Conservation (phyloP, 2,797 vertebrate species). For the Chromis chromis region DNA sequence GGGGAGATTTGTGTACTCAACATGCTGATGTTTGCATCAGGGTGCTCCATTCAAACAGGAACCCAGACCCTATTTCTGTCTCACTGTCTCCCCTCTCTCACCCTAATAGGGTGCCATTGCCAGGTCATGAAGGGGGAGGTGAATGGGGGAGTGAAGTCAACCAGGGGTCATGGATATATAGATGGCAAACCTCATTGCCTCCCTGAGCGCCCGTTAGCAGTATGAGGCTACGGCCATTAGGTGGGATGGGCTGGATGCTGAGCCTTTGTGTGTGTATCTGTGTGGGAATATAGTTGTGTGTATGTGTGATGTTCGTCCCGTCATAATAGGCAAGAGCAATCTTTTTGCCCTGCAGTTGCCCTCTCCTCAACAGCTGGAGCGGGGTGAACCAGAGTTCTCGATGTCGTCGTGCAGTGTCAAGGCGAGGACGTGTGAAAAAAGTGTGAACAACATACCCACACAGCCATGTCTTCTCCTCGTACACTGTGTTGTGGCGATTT, state of each 20-base stretch:
- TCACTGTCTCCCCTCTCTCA: constrained; percentile 54
- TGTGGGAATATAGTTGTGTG: constrained; percentile 37
- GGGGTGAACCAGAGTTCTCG: constrained; percentile 81
- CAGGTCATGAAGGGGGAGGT: constrained; percentile 81
- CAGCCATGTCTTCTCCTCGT: background rate
- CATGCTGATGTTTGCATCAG: constrained; percentile 72
- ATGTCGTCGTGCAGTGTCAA: constrained; percentile 71
- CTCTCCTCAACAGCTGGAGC: constrained; percentile 81
- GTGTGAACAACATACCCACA: constrained; percentile 17
- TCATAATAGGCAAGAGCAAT: constrained; percentile 78
- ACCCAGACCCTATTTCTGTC: constrained; percentile 72
- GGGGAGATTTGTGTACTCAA: constrained; percentile 80
- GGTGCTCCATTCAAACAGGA: constrained; percentile 78
- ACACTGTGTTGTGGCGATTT: constrained; percentile 25
- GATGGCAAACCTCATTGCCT: constrained; percentile 84
- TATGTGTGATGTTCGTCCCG: constrained; percentile 60
- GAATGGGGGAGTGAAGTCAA: constrained; percentile 82
- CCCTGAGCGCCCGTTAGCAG: constrained; percentile 79
- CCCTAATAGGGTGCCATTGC: constrained; percentile 85
- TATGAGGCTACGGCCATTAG: constrained; percentile 77
- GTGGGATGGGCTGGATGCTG: constrained; percentile 72
- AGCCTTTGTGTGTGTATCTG: constrained; percentile 66
- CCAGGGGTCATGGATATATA: constrained; percentile 84
- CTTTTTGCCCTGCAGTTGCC: constrained; percentile 78
- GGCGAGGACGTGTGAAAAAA: constrained; percentile 78